Evolutionary conservation across 2,113 vertebrate species (phyloP), one percentile per base, ranked within the genome.

Genomic region (Paratilapia polleni): DNA sequence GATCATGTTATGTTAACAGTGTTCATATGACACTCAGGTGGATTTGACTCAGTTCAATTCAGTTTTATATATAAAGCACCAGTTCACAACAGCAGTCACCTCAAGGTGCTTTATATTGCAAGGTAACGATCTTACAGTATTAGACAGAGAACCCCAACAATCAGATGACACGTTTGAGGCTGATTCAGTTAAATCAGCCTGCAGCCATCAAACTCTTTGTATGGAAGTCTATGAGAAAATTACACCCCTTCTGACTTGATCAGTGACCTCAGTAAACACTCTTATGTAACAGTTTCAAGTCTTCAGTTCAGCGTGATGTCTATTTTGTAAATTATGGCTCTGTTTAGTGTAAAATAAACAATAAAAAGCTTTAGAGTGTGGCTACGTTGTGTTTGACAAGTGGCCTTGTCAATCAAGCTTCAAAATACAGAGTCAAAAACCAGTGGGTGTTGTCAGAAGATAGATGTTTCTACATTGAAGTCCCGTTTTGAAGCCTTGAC

Each of bases 61-160:
- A 2, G 41, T 15, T 28, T 0, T 0, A 28, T 17, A 70, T 1
- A 70, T 12, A 49, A 28, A 68, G 0, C 64, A 47, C 43, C 1
- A 0, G 9, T 68, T 70, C 41, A 31, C 28, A 31, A 31, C 28
- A 31, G 4, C 28, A 4, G 28, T 31, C 28, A 49, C 24, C 41
- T 28, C 22, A 6, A 49, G 64, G 22, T 68, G 63, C 63, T 47
- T 43, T 43, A 1, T 17, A 24, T 13, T 9, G 43, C 15, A 43
- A 38, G 9, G 2, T 66, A 10, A 24, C 24, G 36, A 66, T 24
- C 15, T 43, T 17, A 3, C 3, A 19, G 15, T 61, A 17, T 0
- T 3, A 43, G 36, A 41, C 36, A 24, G n/a, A 66, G 8, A 66
- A 64, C 34, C 62, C 22, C 62, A 64, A 24, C 36, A 0, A 24